Conservation (phyloP, 2,797 vertebrate genomes). For the Cyclura pinguis region DNA sequence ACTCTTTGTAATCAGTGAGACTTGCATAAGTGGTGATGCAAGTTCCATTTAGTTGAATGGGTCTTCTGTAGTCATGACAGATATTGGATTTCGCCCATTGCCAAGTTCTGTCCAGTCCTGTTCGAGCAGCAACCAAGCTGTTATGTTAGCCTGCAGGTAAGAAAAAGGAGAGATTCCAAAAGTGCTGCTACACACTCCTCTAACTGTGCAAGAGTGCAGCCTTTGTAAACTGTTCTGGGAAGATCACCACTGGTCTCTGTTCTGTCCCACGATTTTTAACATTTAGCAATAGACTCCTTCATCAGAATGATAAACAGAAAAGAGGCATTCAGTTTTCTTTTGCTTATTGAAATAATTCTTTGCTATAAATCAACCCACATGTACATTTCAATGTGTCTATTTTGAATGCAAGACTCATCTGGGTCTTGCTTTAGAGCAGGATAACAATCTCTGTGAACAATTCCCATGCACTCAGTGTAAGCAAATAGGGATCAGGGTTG, state of each 20-base stretch:
- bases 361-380: background rate
- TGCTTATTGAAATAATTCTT: background rate
- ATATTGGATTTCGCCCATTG: background rate
- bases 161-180: background rate
- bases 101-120: background rate
- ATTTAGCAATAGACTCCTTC: background rate
- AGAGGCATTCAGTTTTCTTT: background rate
- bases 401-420: background rate
- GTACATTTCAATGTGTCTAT: conserved; percentile 35
- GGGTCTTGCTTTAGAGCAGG: conserved; percentile 31
- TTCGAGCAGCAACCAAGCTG: background rate
- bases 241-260: background rate
- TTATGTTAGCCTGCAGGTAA: background rate
- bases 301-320: background rate
- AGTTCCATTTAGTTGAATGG: no score
- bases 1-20: no score
- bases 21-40: no score
- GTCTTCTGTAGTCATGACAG: no score
- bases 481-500: conserved; percentile 28
- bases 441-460: conserved; percentile 43
- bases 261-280: background rate
- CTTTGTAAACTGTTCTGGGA: background rate
- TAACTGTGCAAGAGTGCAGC: background rate
- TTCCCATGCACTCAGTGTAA: background rate
- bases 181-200: background rate